These are phyloP conservation scores for Anhinga anhinga DNA, from an alignment of 2,113 vertebrate species.

Conservation along the genomic window DNA sequence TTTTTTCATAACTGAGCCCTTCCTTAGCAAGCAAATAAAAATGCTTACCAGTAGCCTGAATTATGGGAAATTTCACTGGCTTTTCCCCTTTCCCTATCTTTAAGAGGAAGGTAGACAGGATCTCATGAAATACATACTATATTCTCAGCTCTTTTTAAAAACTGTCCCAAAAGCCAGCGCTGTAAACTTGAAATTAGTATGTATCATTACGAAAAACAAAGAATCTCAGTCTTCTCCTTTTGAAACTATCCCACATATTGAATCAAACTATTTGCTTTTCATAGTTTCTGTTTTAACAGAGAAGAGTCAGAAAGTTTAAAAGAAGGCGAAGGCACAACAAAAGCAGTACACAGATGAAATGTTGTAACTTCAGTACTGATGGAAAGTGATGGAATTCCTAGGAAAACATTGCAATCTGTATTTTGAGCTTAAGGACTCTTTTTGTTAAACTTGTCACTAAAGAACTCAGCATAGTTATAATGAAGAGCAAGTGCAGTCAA, in stretches of 20 bases:
- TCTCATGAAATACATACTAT: neutral
- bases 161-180: neutral
- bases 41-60: neutral
- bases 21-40: neutral
- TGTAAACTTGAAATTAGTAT: neutral
- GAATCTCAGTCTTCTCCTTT: neutral
- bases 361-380: neutral
- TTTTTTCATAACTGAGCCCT: neutral
- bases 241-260: neutral
- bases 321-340: neutral
- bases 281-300: neutral
- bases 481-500: neutral
- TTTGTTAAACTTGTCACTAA: neutral
- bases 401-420: neutral
- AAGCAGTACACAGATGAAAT: neutral
- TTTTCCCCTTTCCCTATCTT: neutral
- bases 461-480: neutral
- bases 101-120: neutral
- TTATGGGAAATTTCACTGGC: neutral
- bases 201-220: neutral
- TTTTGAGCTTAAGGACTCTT: neutral
- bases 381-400: neutral
- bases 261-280: slow-evolving; percentile 8
- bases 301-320: neutral
- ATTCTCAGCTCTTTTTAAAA: neutral